Conservation (phyloP, 2,113 vertebrate genomes). For the Arizona elegans region DNA sequence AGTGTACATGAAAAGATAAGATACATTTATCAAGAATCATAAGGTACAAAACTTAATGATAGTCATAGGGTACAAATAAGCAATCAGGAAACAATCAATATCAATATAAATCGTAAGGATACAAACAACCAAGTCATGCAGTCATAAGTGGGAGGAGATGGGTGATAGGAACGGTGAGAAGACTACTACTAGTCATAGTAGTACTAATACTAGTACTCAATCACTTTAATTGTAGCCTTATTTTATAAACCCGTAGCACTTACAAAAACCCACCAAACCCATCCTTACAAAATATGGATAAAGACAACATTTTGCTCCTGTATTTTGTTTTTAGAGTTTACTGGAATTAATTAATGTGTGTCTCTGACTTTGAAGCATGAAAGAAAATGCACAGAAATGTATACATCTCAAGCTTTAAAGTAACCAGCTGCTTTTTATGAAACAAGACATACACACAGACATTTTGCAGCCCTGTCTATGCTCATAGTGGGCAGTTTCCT, state of each 20-base stretch:
- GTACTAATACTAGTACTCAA: not conserved
- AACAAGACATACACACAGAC: not conserved
- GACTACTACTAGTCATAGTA: no score
- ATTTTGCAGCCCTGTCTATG: not conserved
- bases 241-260: constrained; percentile 35
- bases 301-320: not conserved
- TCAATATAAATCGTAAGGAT: no score
- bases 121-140: no score
- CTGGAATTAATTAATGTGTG: constrained; percentile 31
- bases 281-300: constrained; percentile 18
- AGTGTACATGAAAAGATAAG: no score
- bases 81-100: no score
- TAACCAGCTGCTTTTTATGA: not conserved
- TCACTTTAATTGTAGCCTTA: constrained; percentile 35
- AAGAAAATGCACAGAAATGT: constrained; percentile 26
- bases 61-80: no score
- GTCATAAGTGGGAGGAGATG: no score
- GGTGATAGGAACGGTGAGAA: no score
- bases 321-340: constrained; percentile 49
- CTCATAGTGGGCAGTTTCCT: not conserved
- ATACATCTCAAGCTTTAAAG: not conserved
- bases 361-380: not conserved
- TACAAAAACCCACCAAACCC: constrained; percentile 16
- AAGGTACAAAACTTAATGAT: no score
- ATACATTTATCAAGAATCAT: no score